Evolutionary conservation across 2,113 vertebrate genomes (phyloP).

Genomic region (Sylvicapra grimmia): DNA sequence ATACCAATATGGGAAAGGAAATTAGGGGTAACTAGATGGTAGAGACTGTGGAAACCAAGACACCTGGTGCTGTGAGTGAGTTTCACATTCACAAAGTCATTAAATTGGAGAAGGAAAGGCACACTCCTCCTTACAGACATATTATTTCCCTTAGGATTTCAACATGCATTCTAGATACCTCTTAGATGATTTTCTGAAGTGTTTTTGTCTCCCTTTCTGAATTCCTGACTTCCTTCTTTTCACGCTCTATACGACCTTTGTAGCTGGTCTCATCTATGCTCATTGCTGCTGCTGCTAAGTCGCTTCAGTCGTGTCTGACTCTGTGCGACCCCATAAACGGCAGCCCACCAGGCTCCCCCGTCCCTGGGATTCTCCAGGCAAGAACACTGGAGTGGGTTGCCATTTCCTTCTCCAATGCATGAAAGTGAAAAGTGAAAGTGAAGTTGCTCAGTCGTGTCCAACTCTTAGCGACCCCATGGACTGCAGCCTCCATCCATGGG

Average conservation of each 20-base stretch:
- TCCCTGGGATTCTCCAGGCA: too few species aligned
- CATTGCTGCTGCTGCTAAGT: background rate
- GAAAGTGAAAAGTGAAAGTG: too few species aligned
- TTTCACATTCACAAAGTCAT: slow-evolving; percentile 42
- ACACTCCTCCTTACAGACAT: background rate
- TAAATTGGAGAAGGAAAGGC: slow-evolving; percentile 20
- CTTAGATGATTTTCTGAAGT: background rate
- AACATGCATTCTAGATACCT: background rate
- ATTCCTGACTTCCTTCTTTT: background rate
- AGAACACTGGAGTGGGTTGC: too few species aligned
- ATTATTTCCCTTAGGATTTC: background rate
- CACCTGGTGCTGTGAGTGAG: background rate
- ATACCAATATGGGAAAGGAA: slow-evolving; percentile 36
- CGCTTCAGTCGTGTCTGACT: too few species aligned
- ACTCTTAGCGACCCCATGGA: too few species aligned
- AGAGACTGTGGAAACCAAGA: slow-evolving; percentile 30
- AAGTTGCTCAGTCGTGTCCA: too few species aligned
- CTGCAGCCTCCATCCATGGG: too few species aligned
- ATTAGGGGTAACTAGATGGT: slow-evolving; percentile 43
- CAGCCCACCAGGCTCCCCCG: too few species aligned
- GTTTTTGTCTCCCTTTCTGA: background rate
- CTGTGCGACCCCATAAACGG: accelerated
- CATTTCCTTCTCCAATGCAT: too few species aligned
- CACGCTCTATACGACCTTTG: background rate
- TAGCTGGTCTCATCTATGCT: background rate